phyloP scores from a whole-genome alignment of 2,113 vertebrate genomes.

The Cavia porcellus region DNA sequence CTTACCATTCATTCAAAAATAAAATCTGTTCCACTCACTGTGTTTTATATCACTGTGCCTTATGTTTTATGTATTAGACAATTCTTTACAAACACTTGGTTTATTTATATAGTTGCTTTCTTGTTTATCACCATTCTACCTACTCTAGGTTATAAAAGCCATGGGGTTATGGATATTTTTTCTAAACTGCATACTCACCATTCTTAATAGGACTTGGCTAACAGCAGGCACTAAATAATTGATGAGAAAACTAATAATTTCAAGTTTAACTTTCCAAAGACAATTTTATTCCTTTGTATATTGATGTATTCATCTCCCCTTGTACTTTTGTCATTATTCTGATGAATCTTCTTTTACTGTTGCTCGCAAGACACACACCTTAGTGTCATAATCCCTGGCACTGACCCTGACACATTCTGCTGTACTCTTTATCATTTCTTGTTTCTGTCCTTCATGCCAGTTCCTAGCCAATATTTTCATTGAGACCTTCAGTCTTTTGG shows the following conservation, averaged over 20 bases:
- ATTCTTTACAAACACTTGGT: slow-evolving; percentile 18
- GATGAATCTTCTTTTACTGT: not conserved
- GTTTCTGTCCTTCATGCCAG: not conserved
- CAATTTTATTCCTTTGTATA: not conserved
- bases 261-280: not conserved
- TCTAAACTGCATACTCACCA: not conserved
- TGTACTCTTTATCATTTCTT: not conserved
- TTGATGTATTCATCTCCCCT: not conserved
- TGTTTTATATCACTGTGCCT: not conserved
- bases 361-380: not conserved
- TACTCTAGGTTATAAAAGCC: not conserved
- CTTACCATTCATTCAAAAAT: not conserved
- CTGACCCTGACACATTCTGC: not conserved
- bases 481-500: not conserved
- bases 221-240: not conserved
- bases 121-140: not conserved
- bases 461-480: not conserved
- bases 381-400: not conserved
- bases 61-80: not conserved
- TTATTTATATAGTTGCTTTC: not conserved
- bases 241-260: slow-evolving; percentile 29
- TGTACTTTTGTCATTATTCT: not conserved
- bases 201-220: not conserved
- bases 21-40: not conserved
- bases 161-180: not conserved